Evolutionary conservation across 1,140 invertebrate genomes (phyloP).

Genomic region (Leguminivora glycinivorella): DNA sequence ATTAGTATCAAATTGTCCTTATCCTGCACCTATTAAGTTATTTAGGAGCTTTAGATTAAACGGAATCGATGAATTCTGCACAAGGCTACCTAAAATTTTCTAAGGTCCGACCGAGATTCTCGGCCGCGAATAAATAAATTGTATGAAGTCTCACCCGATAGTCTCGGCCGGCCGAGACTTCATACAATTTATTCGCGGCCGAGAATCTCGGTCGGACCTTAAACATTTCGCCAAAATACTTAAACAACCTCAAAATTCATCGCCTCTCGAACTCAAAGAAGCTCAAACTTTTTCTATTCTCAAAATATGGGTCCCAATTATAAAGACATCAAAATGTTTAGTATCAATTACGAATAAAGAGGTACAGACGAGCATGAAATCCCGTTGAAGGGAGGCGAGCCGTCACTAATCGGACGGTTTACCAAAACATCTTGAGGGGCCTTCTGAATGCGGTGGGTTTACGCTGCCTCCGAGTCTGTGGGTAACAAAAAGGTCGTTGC

Average conservation of each 20-base stretch:
- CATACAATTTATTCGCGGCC: no score
- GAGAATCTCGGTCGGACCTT: no score
- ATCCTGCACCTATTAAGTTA: no score
- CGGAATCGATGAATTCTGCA: no score
- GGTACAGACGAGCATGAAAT: conserved; percentile 31
- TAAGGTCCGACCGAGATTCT: no score
- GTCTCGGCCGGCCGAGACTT: no score
- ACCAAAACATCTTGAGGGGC: conserved; percentile 37
- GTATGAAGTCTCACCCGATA: no score
- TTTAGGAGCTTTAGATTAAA: no score
- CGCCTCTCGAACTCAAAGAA: background rate
- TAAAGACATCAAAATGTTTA: conserved; percentile 30
- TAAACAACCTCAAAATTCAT: background rate
- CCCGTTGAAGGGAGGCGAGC: background rate
- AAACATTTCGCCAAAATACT: no score
- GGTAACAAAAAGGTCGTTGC: background rate
- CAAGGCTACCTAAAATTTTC: no score
- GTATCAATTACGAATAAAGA: conserved; percentile 20
- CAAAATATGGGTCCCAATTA: background rate
- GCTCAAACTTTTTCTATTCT: background rate
- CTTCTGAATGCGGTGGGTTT: conserved; percentile 36
- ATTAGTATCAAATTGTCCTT: no score
- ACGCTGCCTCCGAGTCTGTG: conserved; percentile 47
- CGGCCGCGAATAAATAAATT: no score
- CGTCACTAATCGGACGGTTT: conserved; percentile 23